Percentiles rank a stretch among this genome's conserved stretches.
Evolutionary conservation across 2,113 vertebrate species (phyloP).

Genomic region (Trematomus loennbergii): DNA sequence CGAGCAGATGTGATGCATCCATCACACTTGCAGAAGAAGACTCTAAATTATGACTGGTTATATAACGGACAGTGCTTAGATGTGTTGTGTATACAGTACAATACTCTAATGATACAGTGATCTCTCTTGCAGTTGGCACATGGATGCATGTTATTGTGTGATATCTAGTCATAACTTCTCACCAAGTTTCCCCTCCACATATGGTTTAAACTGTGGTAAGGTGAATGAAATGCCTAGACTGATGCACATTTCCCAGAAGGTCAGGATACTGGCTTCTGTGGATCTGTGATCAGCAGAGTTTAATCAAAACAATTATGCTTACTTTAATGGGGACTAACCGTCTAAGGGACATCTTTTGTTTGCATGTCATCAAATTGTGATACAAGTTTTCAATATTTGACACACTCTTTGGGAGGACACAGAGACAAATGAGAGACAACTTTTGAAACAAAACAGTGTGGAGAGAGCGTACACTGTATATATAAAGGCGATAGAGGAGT

Average conservation of each 20-base stretch:
- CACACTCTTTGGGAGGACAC: neutral
- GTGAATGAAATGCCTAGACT: constrained; percentile 8
- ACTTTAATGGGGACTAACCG: neutral
- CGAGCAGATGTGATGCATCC: constrained; percentile 56
- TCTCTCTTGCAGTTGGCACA: constrained; percentile 6
- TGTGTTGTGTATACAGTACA: constrained; percentile 1
- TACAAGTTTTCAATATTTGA: neutral
- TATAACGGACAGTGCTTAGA: constrained; percentile 16
- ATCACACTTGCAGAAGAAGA: constrained; percentile 29
- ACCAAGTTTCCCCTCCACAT: constrained; percentile 50
- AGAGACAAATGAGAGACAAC: neutral
- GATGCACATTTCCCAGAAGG: neutral
- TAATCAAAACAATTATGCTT: neutral
- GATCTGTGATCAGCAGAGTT: neutral
- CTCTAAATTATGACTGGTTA: constrained; percentile 14
- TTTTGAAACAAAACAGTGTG: neutral
- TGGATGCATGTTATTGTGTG: constrained; percentile 9
- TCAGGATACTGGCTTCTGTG: neutral
- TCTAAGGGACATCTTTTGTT: neutral
- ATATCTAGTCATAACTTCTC: constrained; percentile 33
- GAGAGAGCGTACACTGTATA: neutral
- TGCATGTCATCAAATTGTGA: neutral
- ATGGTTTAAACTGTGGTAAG: constrained; percentile 13
- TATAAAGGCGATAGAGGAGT: no score
- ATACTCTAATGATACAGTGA: neutral